A percentile compares a stretch with the other conserved stretches of the same genome.
phyloP scores from a whole-genome alignment of 2,797 vertebrate species.

The Eptatretus atami region DNA sequence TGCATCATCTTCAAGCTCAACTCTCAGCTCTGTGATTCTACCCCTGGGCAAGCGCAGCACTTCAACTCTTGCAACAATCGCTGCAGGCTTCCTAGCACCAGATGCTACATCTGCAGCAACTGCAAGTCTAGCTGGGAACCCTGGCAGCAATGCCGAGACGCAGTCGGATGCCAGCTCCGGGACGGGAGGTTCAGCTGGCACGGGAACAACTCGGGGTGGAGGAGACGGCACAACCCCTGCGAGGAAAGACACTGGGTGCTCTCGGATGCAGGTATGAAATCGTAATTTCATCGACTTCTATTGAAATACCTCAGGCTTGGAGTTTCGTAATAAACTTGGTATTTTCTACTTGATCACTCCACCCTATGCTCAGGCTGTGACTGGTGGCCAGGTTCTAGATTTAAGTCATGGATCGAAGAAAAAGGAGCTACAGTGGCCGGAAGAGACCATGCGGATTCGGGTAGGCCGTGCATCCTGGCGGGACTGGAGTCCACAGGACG shows the following conservation, averaged over 20 bases:
- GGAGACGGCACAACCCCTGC: not conserved
- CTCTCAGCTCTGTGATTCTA: conserved; percentile 1
- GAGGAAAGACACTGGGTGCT: not conserved
- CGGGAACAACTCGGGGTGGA: not conserved
- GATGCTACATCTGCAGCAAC: not conserved
- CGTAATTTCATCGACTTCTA: no score
- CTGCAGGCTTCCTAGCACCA: not conserved
- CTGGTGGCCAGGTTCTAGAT: conserved; percentile 62
- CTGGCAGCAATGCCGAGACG: conserved; percentile 3
- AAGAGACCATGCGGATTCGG: conserved; percentile 54
- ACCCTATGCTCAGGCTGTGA: conserved; percentile 25
- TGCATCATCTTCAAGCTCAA: conserved; percentile 1
- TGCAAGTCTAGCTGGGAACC: conserved; percentile 4
- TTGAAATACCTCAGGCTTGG: no score
- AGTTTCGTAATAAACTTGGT: no score
- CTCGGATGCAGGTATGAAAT: not conserved
- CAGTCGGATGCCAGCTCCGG: conserved; percentile 2
- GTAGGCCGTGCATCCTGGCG: conserved; percentile 84
- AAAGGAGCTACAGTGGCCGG: conserved; percentile 91
- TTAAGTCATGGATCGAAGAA: conserved; percentile 45
- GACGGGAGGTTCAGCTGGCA: conserved; percentile 2
- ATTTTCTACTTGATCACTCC: no score
- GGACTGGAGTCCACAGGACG: conserved; percentile 88
- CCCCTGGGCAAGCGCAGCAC: conserved; percentile 3
- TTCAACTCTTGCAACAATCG: conserved; percentile 6